Percentiles rank a stretch among this genome's conserved stretches.
These are phyloP conservation scores for Brachymystax lenok DNA, from an alignment of 2,797 vertebrate species.

Conservation along the genomic window DNA sequence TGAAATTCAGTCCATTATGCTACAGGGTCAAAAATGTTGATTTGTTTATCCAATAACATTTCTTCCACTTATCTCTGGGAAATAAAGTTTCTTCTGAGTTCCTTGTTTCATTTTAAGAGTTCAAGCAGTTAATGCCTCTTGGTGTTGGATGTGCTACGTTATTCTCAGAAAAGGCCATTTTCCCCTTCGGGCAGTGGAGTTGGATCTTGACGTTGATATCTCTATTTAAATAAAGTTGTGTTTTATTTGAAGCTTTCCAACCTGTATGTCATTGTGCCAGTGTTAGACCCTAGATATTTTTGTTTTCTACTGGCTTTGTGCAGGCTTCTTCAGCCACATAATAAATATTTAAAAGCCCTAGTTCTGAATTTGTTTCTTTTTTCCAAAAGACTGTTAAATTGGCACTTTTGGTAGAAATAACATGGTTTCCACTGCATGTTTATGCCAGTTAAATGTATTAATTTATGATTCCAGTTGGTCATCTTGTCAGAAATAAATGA, in stretches of 20 bases:
- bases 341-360: slow-evolving; percentile 69
- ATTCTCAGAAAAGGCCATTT: slow-evolving; percentile 72
- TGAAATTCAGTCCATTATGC: slow-evolving; percentile 33
- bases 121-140: slow-evolving; percentile 42
- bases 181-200: slow-evolving; percentile 66
- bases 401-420: not conserved
- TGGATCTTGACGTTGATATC: slow-evolving; percentile 83
- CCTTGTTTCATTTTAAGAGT: slow-evolving; percentile 28
- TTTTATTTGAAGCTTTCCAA: slow-evolving; percentile 64
- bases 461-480: too few species aligned
- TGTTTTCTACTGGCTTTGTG: slow-evolving; percentile 70
- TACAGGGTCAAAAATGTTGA: not conserved
- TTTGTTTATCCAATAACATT: not conserved
- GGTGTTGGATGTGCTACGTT: slow-evolving; percentile 72
- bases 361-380: slow-evolving; percentile 18
- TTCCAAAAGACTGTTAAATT: not conserved
- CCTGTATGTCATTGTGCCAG: slow-evolving; percentile 58
- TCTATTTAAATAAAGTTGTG: slow-evolving; percentile 67
- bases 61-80: slow-evolving; percentile 54
- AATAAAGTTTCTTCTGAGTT: slow-evolving; percentile 38
- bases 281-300: slow-evolving; percentile 52
- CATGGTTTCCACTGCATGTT: too few species aligned
- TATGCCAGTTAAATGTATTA: too few species aligned
- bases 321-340: slow-evolving; percentile 90
- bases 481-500: too few species aligned